phyloP scores from a whole-genome alignment of 2,113 vertebrate species.

The Morone chrysops region DNA sequence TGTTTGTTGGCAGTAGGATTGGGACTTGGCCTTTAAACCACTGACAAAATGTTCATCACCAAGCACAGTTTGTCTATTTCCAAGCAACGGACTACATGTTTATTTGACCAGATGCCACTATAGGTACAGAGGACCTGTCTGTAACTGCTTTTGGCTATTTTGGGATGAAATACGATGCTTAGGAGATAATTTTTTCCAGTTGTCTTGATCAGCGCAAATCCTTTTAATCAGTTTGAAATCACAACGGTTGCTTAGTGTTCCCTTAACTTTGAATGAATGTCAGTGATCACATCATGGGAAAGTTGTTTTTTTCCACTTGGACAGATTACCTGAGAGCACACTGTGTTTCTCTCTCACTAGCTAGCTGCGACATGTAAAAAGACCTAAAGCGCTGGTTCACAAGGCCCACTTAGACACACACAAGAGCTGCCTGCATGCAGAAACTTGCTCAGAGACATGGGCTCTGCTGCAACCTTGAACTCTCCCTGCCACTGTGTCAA shows the following conservation, averaged over 20 bases:
- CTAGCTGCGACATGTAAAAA: constrained; percentile 75
- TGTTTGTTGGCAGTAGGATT: not conserved
- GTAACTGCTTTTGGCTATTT: constrained; percentile 18
- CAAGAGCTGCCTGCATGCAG: constrained; percentile 62
- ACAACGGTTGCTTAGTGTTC: constrained; percentile 10
- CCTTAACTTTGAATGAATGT: constrained; percentile 23
- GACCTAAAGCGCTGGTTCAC: constrained; percentile 68
- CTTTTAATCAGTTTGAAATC: constrained; percentile 31
- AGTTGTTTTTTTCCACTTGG: constrained; percentile 64
- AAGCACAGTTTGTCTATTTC: constrained; percentile 22
- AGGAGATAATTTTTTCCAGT: not conserved
- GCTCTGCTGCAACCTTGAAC: constrained; percentile 77
- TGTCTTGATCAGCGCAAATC: constrained; percentile 44
- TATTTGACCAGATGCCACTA: constrained; percentile 26
- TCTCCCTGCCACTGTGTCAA: constrained; percentile 60
- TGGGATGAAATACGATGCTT: constrained; percentile 1
- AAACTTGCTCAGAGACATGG: constrained; percentile 66
- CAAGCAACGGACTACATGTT: constrained; percentile 21
- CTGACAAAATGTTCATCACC: not conserved
- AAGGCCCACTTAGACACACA: constrained; percentile 51
- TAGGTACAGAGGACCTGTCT: constrained; percentile 15
- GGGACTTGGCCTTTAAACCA: not conserved
- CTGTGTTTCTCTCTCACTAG: constrained; percentile 56
- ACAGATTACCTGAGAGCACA: constrained; percentile 66
- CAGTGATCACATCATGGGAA: constrained; percentile 69